Evolutionary conservation across 1,140 invertebrate genomes (phyloP).

Genomic region (Drosophila malerkotliana): DNA sequence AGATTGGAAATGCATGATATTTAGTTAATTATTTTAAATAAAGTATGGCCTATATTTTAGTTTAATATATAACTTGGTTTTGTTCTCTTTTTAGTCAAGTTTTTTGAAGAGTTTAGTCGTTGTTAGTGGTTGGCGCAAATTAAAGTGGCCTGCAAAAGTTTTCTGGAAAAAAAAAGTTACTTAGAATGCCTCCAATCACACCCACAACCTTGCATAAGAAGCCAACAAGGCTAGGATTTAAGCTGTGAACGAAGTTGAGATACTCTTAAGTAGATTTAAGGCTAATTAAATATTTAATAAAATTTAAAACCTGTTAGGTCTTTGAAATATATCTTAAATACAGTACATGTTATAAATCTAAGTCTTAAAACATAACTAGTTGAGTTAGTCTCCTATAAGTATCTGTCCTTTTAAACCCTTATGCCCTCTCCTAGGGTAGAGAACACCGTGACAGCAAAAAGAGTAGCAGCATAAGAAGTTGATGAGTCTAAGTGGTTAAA

Average conservation of each 20-base stretch:
- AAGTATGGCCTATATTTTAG: too few species aligned
- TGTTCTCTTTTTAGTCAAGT: background rate
- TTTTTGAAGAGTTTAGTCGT: slow-evolving; percentile 11
- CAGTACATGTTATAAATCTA: too few species aligned
- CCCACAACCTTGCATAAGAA: slow-evolving; percentile 9
- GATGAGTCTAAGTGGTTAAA: slow-evolving; percentile 66
- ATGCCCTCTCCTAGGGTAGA: background rate
- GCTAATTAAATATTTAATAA: too few species aligned
- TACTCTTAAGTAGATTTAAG: background rate
- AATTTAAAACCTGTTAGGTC: too few species aligned
- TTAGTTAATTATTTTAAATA: too few species aligned
- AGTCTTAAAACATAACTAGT: too few species aligned
- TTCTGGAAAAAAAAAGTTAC: slow-evolving; percentile 23
- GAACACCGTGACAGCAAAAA: slow-evolving; percentile 21
- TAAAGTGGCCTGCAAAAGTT: slow-evolving; percentile 57
- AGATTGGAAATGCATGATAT: too few species aligned
- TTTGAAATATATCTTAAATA: too few species aligned
- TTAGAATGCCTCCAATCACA: slow-evolving; percentile 47
- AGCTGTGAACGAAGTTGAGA: background rate
- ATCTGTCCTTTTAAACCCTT: background rate
- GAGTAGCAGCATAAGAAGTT: slow-evolving; percentile 61
- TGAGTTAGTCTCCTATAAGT: too few species aligned
- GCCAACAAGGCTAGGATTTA: background rate
- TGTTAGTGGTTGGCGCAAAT: slow-evolving; percentile 51
- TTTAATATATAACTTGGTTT: too few species aligned